Base-by-base conservation (phyloP, 1,140 invertebrate genomes). In the Archegozetes longisetosus region DNA sequence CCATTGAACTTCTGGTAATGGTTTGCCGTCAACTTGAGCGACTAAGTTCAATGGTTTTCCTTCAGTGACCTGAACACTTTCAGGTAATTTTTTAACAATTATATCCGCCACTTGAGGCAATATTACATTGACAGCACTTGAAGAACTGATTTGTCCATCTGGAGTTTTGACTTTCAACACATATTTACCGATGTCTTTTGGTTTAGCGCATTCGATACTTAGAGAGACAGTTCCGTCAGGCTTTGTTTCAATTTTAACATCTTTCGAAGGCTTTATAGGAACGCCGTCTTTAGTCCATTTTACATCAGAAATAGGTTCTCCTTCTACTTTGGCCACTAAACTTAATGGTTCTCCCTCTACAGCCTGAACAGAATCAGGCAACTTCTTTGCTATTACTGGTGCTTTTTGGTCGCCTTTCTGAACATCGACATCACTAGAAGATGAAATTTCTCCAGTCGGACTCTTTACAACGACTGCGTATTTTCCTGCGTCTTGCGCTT, bases 401-500 rank as follows among this genome's bases (percentile, higher is more conserved):
- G 55, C 55, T 47, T 20, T 47, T 57, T 29, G 55, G 20, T 57
- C 32, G 13, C 46, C 46, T 12, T 12, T 17, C 47, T 20, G 48
- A 17, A 58, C 58, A 24, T 60, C 22, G 2, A 53, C 58, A 23
- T 24, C 26, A 6, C 52, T 32, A 25, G 12, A 1, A 20, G 51
- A 58, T 1, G 46, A 1, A 13, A 2, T 25, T 27, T 58, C 51
- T 2, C 58, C 58, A 32, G 46, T 60, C 6, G 53, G 58, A 68
- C 91, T 92, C 50, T 80, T 81, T 17, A 89, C 91, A 32, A 85
- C 79, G 53, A 88, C 88, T 0, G 88, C 92, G 69, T 98, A 98
- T 22, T 88, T 79, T n/a, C 92, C 93, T 2, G 81, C 79, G 73
- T 98, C 93, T 32, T 80, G 80, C 56, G 84, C 83, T 23, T 78